Evolutionary conservation across 2,113 vertebrate genomes (phyloP).

Genomic region (Sisor rabdophorus): DNA sequence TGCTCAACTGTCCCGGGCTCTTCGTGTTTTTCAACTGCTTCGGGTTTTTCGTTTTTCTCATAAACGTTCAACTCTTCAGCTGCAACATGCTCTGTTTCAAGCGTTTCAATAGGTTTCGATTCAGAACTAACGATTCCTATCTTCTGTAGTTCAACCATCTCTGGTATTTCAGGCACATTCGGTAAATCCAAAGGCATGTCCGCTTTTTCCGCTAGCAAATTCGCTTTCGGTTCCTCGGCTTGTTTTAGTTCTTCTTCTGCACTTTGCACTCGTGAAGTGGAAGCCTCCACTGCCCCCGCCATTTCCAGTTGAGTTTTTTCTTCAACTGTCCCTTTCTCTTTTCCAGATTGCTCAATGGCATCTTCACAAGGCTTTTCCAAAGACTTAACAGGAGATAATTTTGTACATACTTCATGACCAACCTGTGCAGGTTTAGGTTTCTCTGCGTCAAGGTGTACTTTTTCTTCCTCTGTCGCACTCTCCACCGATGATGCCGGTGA

Average conservation of each 20-base stretch:
- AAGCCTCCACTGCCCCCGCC: slow-evolving; percentile 35
- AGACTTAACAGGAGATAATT: slow-evolving; percentile 36
- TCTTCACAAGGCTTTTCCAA: slow-evolving; percentile 34
- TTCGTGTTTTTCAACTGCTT: background rate
- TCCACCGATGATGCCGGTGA: slow-evolving; percentile 72
- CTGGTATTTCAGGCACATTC: slow-evolving; percentile 12
- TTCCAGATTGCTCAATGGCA: slow-evolving; percentile 10
- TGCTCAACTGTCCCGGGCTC: background rate
- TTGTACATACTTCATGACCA: slow-evolving; percentile 27
- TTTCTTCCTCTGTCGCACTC: slow-evolving; percentile 72
- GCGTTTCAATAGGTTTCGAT: background rate
- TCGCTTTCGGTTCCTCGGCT: slow-evolving; percentile 66
- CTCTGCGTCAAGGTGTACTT: slow-evolving; percentile 61
- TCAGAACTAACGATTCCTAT: background rate
- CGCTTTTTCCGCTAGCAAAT: slow-evolving; percentile 54
- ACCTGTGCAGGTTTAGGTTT: slow-evolving; percentile 62
- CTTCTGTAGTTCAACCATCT: background rate
- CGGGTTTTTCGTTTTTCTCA: background rate
- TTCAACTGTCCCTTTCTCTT: slow-evolving; percentile 18
- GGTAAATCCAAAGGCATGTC: slow-evolving; percentile 8
- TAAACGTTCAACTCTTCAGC: background rate
- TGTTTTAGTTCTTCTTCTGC: slow-evolving; percentile 62
- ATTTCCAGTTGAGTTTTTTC: slow-evolving; percentile 19
- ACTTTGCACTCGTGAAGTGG: slow-evolving; percentile 56
- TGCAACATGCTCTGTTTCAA: background rate